Evolutionary conservation across 2,888 invertebrate genomes (phyloP), one percentile per base, ranked within the genome.

Genomic region (Idaea aversata): DNA sequence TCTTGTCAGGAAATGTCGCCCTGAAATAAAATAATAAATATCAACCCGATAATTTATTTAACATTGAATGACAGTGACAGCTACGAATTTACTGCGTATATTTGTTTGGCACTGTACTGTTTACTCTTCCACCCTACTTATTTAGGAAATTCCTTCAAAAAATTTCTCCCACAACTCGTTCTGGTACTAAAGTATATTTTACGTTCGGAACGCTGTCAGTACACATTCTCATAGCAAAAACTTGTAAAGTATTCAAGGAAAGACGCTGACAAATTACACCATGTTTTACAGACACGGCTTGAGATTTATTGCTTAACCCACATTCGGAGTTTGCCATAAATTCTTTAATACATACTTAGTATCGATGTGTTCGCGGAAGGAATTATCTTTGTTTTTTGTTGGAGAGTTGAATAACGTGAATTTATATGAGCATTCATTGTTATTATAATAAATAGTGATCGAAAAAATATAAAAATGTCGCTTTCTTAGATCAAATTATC

Each of bases 251-350:
- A 79, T 80, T 80, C 80, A 73, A 66, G 71, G 70, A 72, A 74
- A 73, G 80, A 81, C 78, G 77, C 76, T 80, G 82, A 82, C 78
- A 82, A 82, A 82, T 82, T 78, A 81, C 81, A 71, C 72, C 77
- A 71, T 80, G 81, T 80, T 82, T 81, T 80, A 81, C 77, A 81
- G 81, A 77, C 79, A 77, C 74, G 76, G 73, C 76, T 69, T 71
- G 71, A 75, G 79, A 82, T 82, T 82, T 82, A 82, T 82, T 75
- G 78, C 78, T 69, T 67, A 70, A 62, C 77, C 77, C 74, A 77
- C 76, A 80, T 76, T 76, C 68, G 74, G 75, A 76, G 75, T 74
- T 74, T 65, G 70, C 72, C 75, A 75, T 81, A 81, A 80, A 82
- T 80, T 77, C 72, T 61, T 61, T 61, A 38, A 47, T 38, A 38